Conservation (phyloP, 92 coral and sea anemone species). For the Anthopleura xanthogrammica region DNA sequence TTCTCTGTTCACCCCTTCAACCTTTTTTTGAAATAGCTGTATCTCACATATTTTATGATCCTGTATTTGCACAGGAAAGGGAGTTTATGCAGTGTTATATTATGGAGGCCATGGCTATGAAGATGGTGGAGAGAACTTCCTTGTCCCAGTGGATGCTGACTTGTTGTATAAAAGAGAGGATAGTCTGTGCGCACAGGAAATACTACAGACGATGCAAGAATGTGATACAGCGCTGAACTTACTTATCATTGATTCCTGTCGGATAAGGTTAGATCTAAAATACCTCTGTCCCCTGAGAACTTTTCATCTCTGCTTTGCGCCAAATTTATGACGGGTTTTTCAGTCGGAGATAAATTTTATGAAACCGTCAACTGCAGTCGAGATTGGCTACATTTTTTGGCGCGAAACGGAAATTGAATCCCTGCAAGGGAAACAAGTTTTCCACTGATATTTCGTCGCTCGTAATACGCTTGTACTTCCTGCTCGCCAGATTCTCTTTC, state of each 20-base stretch:
- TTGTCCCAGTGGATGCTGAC: constrained; percentile 85
- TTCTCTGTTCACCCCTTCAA: too few species aligned
- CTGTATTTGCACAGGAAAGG: constrained; percentile 51
- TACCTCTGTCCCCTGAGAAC: too few species aligned
- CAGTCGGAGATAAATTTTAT: too few species aligned
- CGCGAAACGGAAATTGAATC: too few species aligned
- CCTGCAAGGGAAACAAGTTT: too few species aligned
- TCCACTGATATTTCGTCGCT: too few species aligned
- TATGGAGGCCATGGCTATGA: constrained; percentile 98
- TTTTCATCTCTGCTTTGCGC: too few species aligned
- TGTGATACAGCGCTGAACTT: constrained; percentile 83
- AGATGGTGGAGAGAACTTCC: constrained; percentile 89
- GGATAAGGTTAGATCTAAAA: constrained; percentile 55
- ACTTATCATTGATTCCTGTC: constrained; percentile 90
- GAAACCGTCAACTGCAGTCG: too few species aligned
- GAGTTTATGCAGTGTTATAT: constrained; percentile 90
- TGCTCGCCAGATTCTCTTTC: too few species aligned
- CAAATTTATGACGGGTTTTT: too few species aligned
- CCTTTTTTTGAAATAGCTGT: background rate
- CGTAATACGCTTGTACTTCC: too few species aligned
- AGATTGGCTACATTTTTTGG: too few species aligned
- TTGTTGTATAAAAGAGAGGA: constrained; percentile 74
- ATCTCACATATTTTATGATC: background rate
- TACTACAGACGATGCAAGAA: constrained; percentile 87
- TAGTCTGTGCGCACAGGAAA: constrained; percentile 92